A percentile compares a stretch with the other conserved stretches of the same genome.
These are phyloP conservation scores for Ganaspis brasiliensis DNA, from an alignment of 2,888 invertebrate genomes.

Conservation along the genomic window DNA sequence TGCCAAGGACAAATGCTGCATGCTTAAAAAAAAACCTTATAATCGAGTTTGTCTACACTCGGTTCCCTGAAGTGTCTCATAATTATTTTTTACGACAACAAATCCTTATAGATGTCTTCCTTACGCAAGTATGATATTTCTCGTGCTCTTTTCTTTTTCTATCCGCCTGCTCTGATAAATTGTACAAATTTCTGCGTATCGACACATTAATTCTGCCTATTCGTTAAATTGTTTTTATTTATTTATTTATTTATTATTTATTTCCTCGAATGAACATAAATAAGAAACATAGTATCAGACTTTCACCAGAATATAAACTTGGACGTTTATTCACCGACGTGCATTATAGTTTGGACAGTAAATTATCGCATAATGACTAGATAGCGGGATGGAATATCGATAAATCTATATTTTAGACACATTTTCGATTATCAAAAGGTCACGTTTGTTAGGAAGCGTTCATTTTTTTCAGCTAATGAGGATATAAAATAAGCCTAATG, in stretches of 20 bases:
- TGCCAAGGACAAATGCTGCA: constrained; percentile 30
- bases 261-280: constrained; percentile 24
- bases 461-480: constrained; percentile 2
- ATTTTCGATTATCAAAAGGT: constrained; percentile 35
- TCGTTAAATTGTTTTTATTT: background rate
- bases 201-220: too few relatives aligned
- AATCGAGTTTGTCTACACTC: constrained; percentile 6
- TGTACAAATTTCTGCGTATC: background rate
- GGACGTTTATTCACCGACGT: constrained; percentile 27
- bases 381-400: constrained; percentile 31
- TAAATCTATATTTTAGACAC: constrained; percentile 26
- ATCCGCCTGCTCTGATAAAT: constrained; percentile 8
- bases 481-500: too few relatives aligned
- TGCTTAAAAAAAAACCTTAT: background rate
- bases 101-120: background rate
- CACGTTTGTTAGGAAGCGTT: constrained; percentile 25
- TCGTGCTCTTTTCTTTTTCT: background rate
- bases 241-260: constrained; percentile 7
- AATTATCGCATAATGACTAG: constrained; percentile 38
- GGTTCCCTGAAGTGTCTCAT: constrained; percentile 17
- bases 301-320: constrained; percentile 43
- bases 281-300: constrained; percentile 27
- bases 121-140: background rate
- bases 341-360: constrained; percentile 38
- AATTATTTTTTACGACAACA: background rate